A percentile compares a stretch with the other conserved stretches of the same genome.
Evolutionary conservation across 2,113 vertebrate genomes (phyloP).

Genomic region (Thalassoma bifasciatum): DNA sequence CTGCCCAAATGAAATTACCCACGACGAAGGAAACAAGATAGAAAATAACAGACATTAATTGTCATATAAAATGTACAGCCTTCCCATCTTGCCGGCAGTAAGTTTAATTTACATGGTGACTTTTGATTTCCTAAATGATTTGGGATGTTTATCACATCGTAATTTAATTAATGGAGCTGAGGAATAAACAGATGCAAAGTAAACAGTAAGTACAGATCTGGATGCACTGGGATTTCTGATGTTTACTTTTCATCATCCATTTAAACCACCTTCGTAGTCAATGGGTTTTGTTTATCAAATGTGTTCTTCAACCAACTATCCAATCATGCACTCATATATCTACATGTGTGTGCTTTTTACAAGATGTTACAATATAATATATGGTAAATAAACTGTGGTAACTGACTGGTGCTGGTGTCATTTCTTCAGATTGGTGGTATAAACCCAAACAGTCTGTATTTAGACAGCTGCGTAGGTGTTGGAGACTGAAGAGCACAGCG

Average conservation of each 20-base stretch:
- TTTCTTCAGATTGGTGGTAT: conserved; percentile 42
- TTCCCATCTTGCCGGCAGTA: conserved; percentile 48
- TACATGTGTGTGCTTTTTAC: conserved; percentile 70
- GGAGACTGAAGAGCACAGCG: conserved; percentile 17
- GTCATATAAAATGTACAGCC: conserved; percentile 72
- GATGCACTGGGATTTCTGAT: conserved; percentile 31
- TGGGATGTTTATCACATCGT: conserved; percentile 58
- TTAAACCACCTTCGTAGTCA: conserved; percentile 50
- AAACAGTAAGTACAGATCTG: conserved; percentile 43
- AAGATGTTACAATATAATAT: conserved; percentile 63
- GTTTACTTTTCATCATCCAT: conserved; percentile 61
- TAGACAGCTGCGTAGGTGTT: conserved; percentile 46
- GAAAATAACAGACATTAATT: conserved; percentile 49
- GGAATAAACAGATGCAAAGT: conserved; percentile 44
- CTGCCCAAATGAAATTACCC: conserved; percentile 54
- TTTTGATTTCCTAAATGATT: conserved; percentile 65
- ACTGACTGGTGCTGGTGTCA: conserved; percentile 53
- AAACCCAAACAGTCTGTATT: conserved; percentile 41
- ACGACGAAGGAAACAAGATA: conserved; percentile 51
- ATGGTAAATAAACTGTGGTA: conserved; percentile 76
- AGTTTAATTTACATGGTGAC: conserved; percentile 60
- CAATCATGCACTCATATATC: conserved; percentile 64
- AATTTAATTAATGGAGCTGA: conserved; percentile 47
- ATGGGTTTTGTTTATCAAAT: conserved; percentile 54
- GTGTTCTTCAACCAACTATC: conserved; percentile 54